A percentile compares a stretch with the other conserved stretches of the same genome.
phyloP scores from a whole-genome alignment of 1,140 invertebrate species.

The Aphelinus certus region DNA sequence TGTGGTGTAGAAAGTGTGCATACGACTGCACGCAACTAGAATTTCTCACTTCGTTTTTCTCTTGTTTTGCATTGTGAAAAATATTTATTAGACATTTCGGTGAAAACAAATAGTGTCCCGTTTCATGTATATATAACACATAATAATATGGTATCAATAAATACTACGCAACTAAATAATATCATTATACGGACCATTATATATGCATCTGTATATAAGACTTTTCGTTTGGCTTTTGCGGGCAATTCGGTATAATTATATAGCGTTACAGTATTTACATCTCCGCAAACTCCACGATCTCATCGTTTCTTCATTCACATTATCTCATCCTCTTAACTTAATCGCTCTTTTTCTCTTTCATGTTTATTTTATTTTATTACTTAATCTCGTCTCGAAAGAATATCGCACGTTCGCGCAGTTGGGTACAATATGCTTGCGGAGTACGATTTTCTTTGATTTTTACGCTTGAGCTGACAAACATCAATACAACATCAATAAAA shows the following conservation, averaged over 20 bases:
- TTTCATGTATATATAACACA: conserved; percentile 42
- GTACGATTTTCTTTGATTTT: conserved; percentile 26
- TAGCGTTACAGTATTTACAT: conserved; percentile 60
- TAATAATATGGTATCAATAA: conserved; percentile 57
- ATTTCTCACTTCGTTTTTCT: conserved; percentile 14
- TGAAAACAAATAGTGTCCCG: conserved; percentile 49
- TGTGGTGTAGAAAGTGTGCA: conserved; percentile 17
- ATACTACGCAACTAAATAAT: conserved; percentile 60
- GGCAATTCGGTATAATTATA: conserved; percentile 49
- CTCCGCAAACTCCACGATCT: conserved; percentile 52
- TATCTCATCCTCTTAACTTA: conserved; percentile 29
- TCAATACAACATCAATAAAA: conserved; percentile 31
- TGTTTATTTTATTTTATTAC: conserved; percentile 11
- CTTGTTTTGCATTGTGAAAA: conserved; percentile 51
- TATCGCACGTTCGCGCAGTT: conserved; percentile 20
- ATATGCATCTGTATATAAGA: conserved; percentile 44
- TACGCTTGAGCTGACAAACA: conserved; percentile 25
- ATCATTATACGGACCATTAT: conserved; percentile 46
- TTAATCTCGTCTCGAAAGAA: conserved; percentile 33
- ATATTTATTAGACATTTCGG: conserved; percentile 57
- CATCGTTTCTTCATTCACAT: conserved; percentile 18
- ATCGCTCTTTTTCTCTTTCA: conserved; percentile 23
- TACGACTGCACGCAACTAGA: conserved; percentile 39
- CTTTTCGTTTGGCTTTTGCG: conserved; percentile 56
- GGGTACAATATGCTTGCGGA: conserved; percentile 2